Base-by-base conservation (phyloP, 23 tunicate genomes). In the Botrylloides violaceus region DNA sequence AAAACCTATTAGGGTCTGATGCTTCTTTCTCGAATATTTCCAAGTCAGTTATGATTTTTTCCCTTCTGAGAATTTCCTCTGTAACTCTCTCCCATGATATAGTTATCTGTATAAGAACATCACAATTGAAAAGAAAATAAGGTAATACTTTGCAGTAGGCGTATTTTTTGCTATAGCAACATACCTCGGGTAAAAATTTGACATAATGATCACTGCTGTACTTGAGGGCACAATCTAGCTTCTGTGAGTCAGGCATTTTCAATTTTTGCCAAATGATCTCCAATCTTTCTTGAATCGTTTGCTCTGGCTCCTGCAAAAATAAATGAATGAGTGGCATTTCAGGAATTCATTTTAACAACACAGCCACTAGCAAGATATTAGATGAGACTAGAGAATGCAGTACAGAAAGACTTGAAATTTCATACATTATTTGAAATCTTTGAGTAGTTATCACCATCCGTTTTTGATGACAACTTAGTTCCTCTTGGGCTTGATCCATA, bases 11-110 rank as follows among this genome's bases (percentile, higher is more conserved):
- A 4, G 97, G 97, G 62, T 90, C 83, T 21, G 97, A 90, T 27
- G 97, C 97, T 57, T 78, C 79, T 29, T 82, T 71, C 53, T 90
- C 97, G 79, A 90, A 90, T 12, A 61, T 34, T 79, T 90, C 91
- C 53, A 90, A 58, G n/a, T 90, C 82, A 29, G 70, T 64, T 60
- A 90, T 49, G n/a, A 66, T 36, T 64, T 80, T 63, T 75, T 90
- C 97, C 48, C 97, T 59, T 50, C 74, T 62, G 29, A 78, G 58
- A 36, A 90, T 83, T 34, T 75, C 21, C 2, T 79, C 82, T 27
- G 84, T 66, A 18, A 83, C 86, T 61, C 66, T 59, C 60, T 90
- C 97, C 97, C 97, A 90, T n/a, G 85, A 36, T 55, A 22, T 34
- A 2, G 83, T 77, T 33, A 72, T 71, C 90, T 88, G 80, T 28